Conservation (phyloP, 2,797 vertebrate genomes). For the Tragelaphus oryx region DNA sequence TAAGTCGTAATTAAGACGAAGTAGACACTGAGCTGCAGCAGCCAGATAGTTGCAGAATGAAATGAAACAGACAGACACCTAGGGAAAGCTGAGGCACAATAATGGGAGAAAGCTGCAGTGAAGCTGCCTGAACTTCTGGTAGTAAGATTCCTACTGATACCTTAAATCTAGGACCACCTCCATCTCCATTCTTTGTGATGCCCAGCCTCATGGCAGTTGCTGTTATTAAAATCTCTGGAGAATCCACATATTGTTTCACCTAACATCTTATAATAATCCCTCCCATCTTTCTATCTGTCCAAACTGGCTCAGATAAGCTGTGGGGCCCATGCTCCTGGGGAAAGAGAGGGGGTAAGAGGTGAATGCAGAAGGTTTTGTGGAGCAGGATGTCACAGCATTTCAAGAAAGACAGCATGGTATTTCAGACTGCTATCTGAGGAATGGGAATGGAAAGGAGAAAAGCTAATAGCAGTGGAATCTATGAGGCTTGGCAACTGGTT, state of each 20-base stretch:
- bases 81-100: not conserved
- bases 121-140: not conserved
- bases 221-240: not conserved
- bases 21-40: not conserved
- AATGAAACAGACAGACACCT: not conserved
- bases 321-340: not conserved
- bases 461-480: not conserved
- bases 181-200: not conserved
- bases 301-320: not conserved
- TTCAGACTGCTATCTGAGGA: not conserved
- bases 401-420: not conserved
- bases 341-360: not conserved
- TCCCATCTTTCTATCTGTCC: not conserved
- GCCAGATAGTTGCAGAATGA: not conserved
- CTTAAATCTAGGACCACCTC: not conserved
- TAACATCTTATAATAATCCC: not conserved
- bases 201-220: not conserved
- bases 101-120: not conserved
- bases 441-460: not conserved
- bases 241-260: not conserved
- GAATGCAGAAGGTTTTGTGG: not conserved
- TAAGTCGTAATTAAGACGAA: not conserved
- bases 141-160: not conserved
- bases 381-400: not conserved
- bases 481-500: not conserved